Conservation (phyloP, 2,113 vertebrate species). For the Carollia perspicillata region DNA sequence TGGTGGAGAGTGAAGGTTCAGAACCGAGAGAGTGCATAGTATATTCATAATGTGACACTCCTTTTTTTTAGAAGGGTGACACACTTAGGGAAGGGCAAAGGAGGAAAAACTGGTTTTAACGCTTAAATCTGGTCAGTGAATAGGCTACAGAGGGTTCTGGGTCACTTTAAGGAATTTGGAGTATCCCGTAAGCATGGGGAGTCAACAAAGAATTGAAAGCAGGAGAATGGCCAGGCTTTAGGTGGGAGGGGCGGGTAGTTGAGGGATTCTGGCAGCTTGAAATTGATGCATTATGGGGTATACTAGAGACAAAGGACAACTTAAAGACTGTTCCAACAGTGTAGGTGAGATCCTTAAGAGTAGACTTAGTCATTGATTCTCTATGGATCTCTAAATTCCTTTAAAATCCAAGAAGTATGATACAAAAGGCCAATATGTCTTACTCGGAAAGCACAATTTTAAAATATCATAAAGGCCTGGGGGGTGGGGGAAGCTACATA, state of each 20-base stretch:
- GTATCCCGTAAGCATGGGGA: neutral
- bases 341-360: neutral
- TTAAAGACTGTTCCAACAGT: neutral
- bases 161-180: neutral
- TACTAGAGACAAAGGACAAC: neutral
- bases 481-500: neutral
- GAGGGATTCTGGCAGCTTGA: neutral
- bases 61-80: neutral
- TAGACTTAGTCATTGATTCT: neutral
- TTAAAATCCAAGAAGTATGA: neutral
- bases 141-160: neutral
- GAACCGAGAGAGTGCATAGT: neutral
- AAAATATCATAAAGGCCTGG: neutral
- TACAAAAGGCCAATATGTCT: neutral
- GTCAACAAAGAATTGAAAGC: neutral
- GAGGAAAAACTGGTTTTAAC: neutral
- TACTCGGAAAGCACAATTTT: conserved; percentile 16
- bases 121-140: neutral
- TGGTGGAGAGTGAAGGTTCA: neutral
- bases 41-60: neutral
- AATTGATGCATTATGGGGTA: neutral
- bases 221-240: neutral
- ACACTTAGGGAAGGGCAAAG: neutral
- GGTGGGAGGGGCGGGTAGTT: neutral
- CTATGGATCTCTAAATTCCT: neutral